Evolutionary conservation across 2,797 vertebrate genomes (phyloP), one percentile per base, ranked within the genome.

Genomic region (Ctenopoma kingsleyae): DNA sequence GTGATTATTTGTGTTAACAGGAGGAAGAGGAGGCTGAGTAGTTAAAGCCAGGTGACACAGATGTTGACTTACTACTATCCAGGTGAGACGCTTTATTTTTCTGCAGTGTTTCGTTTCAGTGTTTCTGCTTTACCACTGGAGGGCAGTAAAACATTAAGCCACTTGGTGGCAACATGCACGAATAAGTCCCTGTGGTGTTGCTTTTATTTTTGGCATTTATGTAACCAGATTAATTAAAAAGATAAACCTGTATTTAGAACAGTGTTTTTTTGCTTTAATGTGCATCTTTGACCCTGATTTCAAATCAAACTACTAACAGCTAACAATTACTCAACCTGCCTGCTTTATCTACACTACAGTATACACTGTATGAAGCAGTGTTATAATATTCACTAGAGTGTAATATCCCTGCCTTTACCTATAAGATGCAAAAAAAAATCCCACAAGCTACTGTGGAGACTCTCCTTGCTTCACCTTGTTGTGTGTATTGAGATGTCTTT

Each of bases 1-100:
- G 15, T 17, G 12, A 46, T 67, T 63, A 43, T 79, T 47, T 76
- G 36, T 85, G 63, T 38, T 46, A 67, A 80, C 84, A 95, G 89
- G 93, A 91, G 79, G 93, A 94, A 74, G 93, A 85, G 64, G 93
- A 85, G 66, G 89, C 81, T 12, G 88, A 95, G 50, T 94, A 94
- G 81, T 48, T 53, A 9, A 68, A 67, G 54, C 58, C 58, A 41
- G 67, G 27, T 1, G 57, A 76, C 8, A 30, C 58, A 52, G 78
- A 87, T 53, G 62, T 71, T 58, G 64, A 81, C 69, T 65, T 48
- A 71, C 71, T 62, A 35, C 74, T 67, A 46, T 80, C 50, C 84
- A 91, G 93, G 92, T 93, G 91, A 86, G 70, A 61, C 35, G 9
- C 13, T 8, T 12, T 49, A 30, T 11, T 25, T 27, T 43, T 22